Evolutionary conservation across 2,797 vertebrate species (phyloP).

Genomic region (Sparidentex hasta): DNA sequence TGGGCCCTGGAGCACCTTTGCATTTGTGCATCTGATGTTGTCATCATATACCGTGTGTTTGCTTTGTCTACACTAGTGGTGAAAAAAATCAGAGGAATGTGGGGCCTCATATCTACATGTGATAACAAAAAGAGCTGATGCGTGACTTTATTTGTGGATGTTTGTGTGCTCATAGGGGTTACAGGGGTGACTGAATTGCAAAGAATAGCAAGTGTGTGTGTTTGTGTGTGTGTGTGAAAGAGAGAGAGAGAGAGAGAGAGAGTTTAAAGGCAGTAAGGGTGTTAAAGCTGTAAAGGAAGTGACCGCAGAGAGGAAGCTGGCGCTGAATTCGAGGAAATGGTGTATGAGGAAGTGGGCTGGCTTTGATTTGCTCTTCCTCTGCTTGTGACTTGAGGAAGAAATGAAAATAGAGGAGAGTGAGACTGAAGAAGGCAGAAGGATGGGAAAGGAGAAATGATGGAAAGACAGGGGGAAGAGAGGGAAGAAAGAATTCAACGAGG

Average conservation of each 20-base stretch:
- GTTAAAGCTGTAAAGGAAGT: slow-evolving; percentile 76
- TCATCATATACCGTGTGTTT: slow-evolving; percentile 62
- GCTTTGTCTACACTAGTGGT: slow-evolving; percentile 69
- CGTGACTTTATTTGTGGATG: slow-evolving; percentile 62
- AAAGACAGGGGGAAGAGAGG: slow-evolving; percentile 7
- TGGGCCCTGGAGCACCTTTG: background rate
- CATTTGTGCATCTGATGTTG: slow-evolving; percentile 51
- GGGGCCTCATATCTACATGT: slow-evolving; percentile 38
- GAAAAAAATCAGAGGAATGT: slow-evolving; percentile 63
- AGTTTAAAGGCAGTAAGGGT: slow-evolving; percentile 54
- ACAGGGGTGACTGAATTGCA: slow-evolving; percentile 1
- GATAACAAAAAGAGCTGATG: slow-evolving; percentile 65
- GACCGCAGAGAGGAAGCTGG: slow-evolving; percentile 79
- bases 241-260: background rate
- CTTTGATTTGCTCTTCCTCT: slow-evolving; percentile 73
- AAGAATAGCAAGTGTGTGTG: slow-evolving; percentile 16
- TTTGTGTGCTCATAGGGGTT: slow-evolving; percentile 40
- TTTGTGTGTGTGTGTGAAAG: slow-evolving; percentile 8
- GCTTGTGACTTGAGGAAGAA: slow-evolving; percentile 41
- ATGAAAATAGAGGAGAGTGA: slow-evolving; percentile 26
- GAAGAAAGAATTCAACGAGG: background rate
- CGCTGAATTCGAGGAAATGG: slow-evolving; percentile 84
- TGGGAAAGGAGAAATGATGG: background rate
- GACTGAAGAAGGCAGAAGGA: slow-evolving; percentile 17
- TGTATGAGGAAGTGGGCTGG: slow-evolving; percentile 30